These are phyloP conservation scores for Drosophila sordidapex DNA, from an alignment of 2,888 invertebrate genomes.

Conservation along the genomic window DNA sequence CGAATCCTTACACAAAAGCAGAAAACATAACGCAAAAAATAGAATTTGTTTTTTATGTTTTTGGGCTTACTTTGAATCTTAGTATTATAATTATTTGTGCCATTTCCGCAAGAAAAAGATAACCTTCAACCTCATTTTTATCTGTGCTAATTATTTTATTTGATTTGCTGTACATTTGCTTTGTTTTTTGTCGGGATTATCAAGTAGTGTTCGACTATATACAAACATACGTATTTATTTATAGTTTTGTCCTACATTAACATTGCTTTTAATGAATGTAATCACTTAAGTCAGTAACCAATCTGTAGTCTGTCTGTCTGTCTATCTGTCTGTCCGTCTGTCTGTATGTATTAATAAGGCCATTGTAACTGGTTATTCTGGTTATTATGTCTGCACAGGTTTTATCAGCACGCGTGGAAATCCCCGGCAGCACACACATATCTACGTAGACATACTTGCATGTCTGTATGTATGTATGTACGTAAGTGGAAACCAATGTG, in stretches of 20 bases:
- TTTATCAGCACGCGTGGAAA: conserved; percentile 23
- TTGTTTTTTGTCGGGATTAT: neutral
- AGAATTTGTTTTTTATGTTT: neutral
- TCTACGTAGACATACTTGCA: neutral
- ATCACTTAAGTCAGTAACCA: neutral
- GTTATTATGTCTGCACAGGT: conserved; percentile 33
- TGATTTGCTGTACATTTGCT: neutral
- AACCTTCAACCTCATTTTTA: neutral
- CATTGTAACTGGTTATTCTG: conserved; percentile 6
- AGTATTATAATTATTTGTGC: neutral
- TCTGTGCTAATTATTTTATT: neutral
- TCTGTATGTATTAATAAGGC: neutral
- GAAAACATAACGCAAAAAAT: neutral
- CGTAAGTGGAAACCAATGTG: conserved; percentile 6
- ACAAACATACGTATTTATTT: neutral
- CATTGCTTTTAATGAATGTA: neutral
- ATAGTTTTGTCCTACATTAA: neutral
- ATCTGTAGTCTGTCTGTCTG: neutral
- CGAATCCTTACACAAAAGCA: neutral
- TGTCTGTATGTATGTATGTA: neutral
- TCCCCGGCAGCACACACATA: neutral
- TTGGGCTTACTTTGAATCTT: no score
- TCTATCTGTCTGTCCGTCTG: neutral
- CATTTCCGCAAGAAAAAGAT: neutral
- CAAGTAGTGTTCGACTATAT: neutral